phyloP scores from a whole-genome alignment of 2,888 invertebrate species.

The Dorcus parallelipipedus region DNA sequence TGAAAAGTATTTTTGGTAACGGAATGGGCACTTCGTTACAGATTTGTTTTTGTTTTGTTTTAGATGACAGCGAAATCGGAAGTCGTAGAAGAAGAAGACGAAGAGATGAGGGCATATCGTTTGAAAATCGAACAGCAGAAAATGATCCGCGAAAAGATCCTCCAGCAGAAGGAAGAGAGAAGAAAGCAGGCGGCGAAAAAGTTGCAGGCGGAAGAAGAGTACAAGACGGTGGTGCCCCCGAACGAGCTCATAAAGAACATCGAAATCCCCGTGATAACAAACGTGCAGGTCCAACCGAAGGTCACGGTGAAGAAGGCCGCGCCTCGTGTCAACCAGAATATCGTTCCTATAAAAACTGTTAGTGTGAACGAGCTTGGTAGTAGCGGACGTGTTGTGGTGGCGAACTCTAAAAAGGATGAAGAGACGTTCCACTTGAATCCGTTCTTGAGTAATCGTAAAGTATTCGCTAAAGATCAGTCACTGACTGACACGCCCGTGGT shows the following conservation, averaged over 20 bases:
- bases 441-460: conserved; percentile 35
- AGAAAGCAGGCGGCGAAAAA: conserved; percentile 48
- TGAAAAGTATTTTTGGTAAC: too few species aligned
- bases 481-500: conserved; percentile 46
- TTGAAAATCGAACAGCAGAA: conserved; percentile 52
- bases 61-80: not conserved
- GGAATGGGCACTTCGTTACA: too few species aligned
- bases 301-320: not conserved
- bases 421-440: conserved; percentile 27
- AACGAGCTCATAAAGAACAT: conserved; percentile 9
- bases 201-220: conserved; percentile 24
- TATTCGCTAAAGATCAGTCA: conserved; percentile 33
- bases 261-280: conserved; percentile 13
- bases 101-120: conserved; percentile 50
- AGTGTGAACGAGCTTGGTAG: not conserved
- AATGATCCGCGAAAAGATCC: conserved; percentile 47
- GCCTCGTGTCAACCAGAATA: conserved; percentile 4
- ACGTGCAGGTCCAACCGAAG: not conserved
- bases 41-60: not conserved
- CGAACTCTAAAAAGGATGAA: not conserved
- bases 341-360: conserved; percentile 14
- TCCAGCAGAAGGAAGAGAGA: conserved; percentile 51
- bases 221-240: conserved; percentile 8
- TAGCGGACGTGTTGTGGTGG: not conserved
- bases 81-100: conserved; percentile 47